Conservation (phyloP, 1,140 invertebrate species). For the Hylaeus anthracinus region DNA sequence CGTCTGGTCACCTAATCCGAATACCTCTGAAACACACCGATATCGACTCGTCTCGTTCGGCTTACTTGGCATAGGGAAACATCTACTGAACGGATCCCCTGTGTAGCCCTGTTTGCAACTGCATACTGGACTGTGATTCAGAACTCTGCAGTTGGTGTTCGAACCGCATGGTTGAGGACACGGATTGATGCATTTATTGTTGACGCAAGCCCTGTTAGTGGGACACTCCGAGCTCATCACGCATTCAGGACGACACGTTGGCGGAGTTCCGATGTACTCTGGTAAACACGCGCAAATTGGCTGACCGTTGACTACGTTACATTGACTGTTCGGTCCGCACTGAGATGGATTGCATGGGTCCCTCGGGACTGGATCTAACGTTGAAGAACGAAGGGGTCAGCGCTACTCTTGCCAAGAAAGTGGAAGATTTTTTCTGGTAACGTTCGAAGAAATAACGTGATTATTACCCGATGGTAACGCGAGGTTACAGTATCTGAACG, state of each 20-base stretch:
- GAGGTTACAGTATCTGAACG: conserved; percentile 75
- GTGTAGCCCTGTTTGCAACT: conserved; percentile 79
- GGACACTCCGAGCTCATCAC: conserved; percentile 79
- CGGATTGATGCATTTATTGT: conserved; percentile 80
- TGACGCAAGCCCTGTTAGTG: conserved; percentile 77
- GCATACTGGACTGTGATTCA: conserved; percentile 79
- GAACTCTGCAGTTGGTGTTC: conserved; percentile 74
- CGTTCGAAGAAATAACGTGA: neutral
- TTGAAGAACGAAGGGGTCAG: neutral
- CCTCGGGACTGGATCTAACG: conserved; percentile 32
- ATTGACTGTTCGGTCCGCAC: conserved; percentile 83
- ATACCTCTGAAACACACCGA: too few species aligned
- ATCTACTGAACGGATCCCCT: conserved; percentile 82
- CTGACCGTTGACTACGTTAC: conserved; percentile 85
- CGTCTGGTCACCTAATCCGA: neutral
- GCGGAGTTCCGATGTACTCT: conserved; percentile 79
- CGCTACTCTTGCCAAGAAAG: neutral
- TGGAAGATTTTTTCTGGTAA: neutral
- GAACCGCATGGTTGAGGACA: conserved; percentile 80
- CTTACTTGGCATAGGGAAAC: conserved; percentile 81
- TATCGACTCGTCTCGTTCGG: conserved; percentile 26
- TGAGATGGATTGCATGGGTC: conserved; percentile 80
- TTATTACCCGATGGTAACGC: neutral
- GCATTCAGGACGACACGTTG: conserved; percentile 79
- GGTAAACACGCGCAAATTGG: conserved; percentile 86